Percentiles rank a stretch among this genome's conserved stretches.
These are phyloP conservation scores for Drosophila subpulchrella DNA, from an alignment of 1,140 invertebrate species.

Conservation along the genomic window DNA sequence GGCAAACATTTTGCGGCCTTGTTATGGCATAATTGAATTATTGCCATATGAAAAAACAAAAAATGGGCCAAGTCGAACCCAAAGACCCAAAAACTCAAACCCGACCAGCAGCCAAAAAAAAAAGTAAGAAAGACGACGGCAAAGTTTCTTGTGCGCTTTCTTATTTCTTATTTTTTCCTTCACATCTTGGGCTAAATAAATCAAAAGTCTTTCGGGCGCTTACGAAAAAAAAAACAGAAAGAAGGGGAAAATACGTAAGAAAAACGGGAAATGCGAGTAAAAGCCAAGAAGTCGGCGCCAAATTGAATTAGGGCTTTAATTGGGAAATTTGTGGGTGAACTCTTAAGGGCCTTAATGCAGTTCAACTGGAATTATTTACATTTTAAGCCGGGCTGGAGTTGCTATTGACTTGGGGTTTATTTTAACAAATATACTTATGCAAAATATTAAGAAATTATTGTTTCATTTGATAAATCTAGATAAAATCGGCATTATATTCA, in stretches of 20 bases:
- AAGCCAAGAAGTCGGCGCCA: slow-evolving; percentile 58
- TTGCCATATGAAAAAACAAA: slow-evolving; percentile 78
- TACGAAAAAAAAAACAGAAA: slow-evolving; percentile 10
- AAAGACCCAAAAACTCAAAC: slow-evolving; percentile 26
- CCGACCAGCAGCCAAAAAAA: slow-evolving; percentile 1
- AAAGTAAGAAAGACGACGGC: slow-evolving; percentile 36
- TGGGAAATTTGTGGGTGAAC: slow-evolving; percentile 49
- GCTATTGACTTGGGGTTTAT: background rate
- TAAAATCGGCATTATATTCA: no score
- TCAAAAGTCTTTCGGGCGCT: slow-evolving; percentile 59
- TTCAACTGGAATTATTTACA: background rate
- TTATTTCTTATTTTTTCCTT: slow-evolving; percentile 42
- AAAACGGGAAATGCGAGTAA: slow-evolving; percentile 12
- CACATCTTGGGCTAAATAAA: slow-evolving; percentile 66
- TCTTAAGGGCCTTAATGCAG: background rate
- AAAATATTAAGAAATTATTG: no score
- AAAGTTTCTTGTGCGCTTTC: slow-evolving; percentile 60
- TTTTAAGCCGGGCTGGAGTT: background rate
- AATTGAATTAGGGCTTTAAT: slow-evolving; percentile 78
- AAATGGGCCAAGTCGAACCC: slow-evolving; percentile 40
- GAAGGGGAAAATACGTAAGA: background rate
- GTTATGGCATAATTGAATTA: slow-evolving; percentile 82
- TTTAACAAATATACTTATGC: no score
- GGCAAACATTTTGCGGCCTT: slow-evolving; percentile 77
- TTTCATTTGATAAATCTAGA: no score